Evolutionary conservation across 2,113 vertebrate genomes (phyloP).

Genomic region (Gambusia holbrooki): DNA sequence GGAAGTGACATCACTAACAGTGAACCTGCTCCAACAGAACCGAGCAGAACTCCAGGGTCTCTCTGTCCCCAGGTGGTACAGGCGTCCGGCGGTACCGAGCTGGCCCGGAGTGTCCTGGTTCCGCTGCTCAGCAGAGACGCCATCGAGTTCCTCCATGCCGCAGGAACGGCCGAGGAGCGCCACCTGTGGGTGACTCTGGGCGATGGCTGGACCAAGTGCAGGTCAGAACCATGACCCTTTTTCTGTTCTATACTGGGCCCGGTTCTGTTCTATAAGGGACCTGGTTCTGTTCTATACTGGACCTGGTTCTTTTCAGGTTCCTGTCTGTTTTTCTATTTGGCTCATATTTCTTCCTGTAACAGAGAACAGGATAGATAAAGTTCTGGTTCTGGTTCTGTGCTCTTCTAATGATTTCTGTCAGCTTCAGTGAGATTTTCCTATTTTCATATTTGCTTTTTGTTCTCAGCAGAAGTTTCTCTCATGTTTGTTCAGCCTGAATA

Average conservation of each 20-base stretch:
- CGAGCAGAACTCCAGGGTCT: not conserved
- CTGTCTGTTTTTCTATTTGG: too few relatives aligned
- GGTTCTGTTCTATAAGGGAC: too few relatives aligned
- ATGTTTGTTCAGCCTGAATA: too few relatives aligned
- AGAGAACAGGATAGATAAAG: too few relatives aligned
- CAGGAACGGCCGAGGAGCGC: slow-evolving; percentile 85
- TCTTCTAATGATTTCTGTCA: not conserved
- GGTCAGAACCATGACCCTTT: slow-evolving; percentile 70
- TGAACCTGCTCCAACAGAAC: not conserved
- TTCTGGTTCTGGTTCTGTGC: not conserved
- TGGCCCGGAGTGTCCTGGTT: slow-evolving; percentile 88
- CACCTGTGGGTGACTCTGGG: slow-evolving; percentile 91
- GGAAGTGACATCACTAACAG: not conserved
- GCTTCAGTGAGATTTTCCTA: not conserved
- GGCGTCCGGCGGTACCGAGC: slow-evolving; percentile 87
- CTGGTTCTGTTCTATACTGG: not conserved
- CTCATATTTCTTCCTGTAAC: too few relatives aligned
- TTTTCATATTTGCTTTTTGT: not conserved
- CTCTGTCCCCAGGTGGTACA: slow-evolving; percentile 86
- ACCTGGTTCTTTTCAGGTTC: too few relatives aligned
- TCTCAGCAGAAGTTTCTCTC: not conserved
- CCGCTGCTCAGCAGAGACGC: slow-evolving; percentile 89
- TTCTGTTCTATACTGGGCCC: not conserved
- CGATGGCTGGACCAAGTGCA: slow-evolving; percentile 91
- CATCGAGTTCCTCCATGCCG: slow-evolving; percentile 87